Evolutionary conservation across 2,113 vertebrate species (phyloP).

Genomic region (Cynopterus brachyotis): DNA sequence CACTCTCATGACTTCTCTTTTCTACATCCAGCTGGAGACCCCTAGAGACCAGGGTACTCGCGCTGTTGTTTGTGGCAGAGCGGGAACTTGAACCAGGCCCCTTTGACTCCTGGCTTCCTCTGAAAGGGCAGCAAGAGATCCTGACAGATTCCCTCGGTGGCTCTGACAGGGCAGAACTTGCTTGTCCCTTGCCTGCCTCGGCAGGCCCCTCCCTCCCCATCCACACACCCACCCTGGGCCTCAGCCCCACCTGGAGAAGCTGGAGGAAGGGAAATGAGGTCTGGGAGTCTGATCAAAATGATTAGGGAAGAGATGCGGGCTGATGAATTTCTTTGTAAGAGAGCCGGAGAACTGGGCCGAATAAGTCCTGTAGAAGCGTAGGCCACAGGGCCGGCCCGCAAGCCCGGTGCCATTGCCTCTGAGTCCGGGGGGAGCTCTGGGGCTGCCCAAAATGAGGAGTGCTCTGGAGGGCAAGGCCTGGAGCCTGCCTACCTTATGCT

Average conservation of each 20-base stretch:
- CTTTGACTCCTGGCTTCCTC: neutral
- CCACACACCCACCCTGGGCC: neutral
- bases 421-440: neutral
- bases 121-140: neutral
- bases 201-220: neutral
- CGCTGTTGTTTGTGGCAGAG: neutral
- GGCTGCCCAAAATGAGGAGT: neutral
- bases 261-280: neutral
- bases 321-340: neutral
- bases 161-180: neutral
- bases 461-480: neutral
- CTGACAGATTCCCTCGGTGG: neutral
- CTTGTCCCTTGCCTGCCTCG: neutral
- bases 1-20: neutral
- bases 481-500: neutral
- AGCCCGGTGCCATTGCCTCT: neutral
- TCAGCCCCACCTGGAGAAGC: neutral
- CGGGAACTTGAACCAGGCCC: neutral
- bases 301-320: neutral
- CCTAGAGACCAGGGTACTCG: neutral
- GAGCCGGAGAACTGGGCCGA: neutral
- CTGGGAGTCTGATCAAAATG: neutral
- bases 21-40: neutral
- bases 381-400: rapidly evolving
- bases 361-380: neutral